Base-by-base conservation (phyloP, 2,888 invertebrate species). In the Syritta pipiens region DNA sequence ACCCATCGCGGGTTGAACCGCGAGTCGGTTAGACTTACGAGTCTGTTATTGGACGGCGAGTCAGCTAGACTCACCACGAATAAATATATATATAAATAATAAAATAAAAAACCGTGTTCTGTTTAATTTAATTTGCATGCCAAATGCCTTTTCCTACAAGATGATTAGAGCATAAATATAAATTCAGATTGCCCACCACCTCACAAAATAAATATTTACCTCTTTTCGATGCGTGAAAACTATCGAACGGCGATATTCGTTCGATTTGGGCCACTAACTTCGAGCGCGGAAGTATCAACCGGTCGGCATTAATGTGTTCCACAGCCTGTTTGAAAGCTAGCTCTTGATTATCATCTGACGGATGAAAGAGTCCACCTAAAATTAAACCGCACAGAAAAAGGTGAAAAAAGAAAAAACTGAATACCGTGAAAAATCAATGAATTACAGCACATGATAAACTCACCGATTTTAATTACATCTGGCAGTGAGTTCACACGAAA, bases 301-400 rank as follows among this genome's bases (percentile, higher is more conserved):
- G 91, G 88, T 96, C 96, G 28, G 93, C 92, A 89, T 97, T 97
- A 85, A 97, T 96, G 86, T 95, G 92, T 85, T 97, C 96, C 60
- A 97, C 96, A 1, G 97, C 97, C 89, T 97, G 96, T 72, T 95
- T 93, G 89, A 98, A 97, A 37, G 97, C 97, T 68, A 96, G 92
- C 89, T 96, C 96, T 88, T 96, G 96, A 85, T 94, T 94, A 87
- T 95, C 94, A 88, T 96, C 95, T 71, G 94, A 93, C 9, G 95
- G 94, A 89, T 97, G 96, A 88, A 96, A 96, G 57, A 96, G 91
- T 40, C 96, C 96, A 88, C 96, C 96, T 96, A 83, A 44, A 20
- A 76, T 81, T 53, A 55, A 10, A 46, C 59, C 32, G 42, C 9
- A 35, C 44, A 51, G 7, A 32, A n/a, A n/a, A n/a, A n/a, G n/a